Base-by-base conservation (phyloP, 2,797 vertebrate species). In the Euthynnus affinis region DNA sequence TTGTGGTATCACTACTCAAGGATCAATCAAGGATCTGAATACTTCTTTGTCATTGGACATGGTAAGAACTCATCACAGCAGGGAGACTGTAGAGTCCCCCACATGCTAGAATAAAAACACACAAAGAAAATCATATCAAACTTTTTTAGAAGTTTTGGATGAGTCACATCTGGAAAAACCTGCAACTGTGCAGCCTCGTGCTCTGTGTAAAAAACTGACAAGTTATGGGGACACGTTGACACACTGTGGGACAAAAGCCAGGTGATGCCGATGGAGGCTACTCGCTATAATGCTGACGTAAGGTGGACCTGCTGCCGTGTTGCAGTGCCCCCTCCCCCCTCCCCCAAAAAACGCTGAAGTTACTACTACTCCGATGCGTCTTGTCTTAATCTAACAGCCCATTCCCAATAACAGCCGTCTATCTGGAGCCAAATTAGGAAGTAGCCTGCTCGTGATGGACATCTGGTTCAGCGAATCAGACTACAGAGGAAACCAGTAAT, bases 231-330 rank as follows among this genome's bases (percentile, higher is more conserved):
- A n/a, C n/a, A n/a, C n/a, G n/a, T n/a, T n/a, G n/a, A n/a, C n/a
- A n/a, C 27, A 29, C 27, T 22, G 25, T 27, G 0, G 55, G 4
- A 14, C 57, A 66, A 49, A 70, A 37, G 14, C n/a, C 37, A 68
- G 48, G 48, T 37, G 68, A 59, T 74, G 57, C 58, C 58, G 46
- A 74, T 55, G 61, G 40, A 66, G 7, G 44, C 23, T 51, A 27
- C 23, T 79, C 51, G 66, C 6, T 52, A 7, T 34, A 17, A 9
- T n/a, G 51, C 55, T 78, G 34, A 67, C 14, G 22, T 71, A 53
- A 55, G 57, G 29, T 59, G 27, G 46, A 46, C 6, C n/a, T 1
- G 9, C n/a, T 40, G 7, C 5, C 29, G 51, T 48, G 37, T 6
- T 61, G 20, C 59, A 58, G 15, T 29, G 22, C 71, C n/a, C n/a